phyloP scores from a whole-genome alignment of 2,113 vertebrate genomes.

The Dasypus novemcinctus region DNA sequence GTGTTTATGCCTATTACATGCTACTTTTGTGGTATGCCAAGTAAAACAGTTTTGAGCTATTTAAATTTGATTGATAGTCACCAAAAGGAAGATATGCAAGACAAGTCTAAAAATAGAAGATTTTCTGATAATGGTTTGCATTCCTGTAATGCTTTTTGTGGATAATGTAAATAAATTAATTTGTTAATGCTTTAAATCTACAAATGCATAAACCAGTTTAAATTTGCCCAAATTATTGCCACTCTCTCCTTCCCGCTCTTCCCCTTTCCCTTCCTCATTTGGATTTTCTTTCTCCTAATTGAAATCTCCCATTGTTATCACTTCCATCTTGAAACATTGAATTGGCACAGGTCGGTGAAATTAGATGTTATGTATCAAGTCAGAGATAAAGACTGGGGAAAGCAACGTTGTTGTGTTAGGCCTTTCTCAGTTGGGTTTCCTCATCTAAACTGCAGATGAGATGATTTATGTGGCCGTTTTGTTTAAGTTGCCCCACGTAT shows the following conservation, averaged over 20 bases:
- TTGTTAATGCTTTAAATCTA: neutral
- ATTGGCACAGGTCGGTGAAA: neutral
- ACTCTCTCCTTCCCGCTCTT: neutral
- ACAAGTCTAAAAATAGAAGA: neutral
- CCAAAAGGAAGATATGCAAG: neutral
- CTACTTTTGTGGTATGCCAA: neutral
- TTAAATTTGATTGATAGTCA: neutral
- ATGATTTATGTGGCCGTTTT: neutral
- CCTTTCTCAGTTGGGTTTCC: neutral
- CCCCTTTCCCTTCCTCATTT: neutral
- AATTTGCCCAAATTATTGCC: neutral
- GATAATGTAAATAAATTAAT: neutral
- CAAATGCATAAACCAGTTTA: neutral
- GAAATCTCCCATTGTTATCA: neutral
- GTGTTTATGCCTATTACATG: neutral
- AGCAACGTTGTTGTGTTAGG: neutral
- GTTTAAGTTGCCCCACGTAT: neutral
- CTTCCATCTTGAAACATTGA: neutral
- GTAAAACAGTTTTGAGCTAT: neutral
- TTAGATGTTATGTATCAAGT: neutral
- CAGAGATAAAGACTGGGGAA: neutral
- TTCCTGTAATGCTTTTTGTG: neutral
- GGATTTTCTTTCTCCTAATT: neutral
- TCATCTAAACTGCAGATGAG: neutral
- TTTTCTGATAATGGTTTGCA: neutral